Conservation (phyloP, 2,888 invertebrate genomes). For the Gymnosoma rotundatum region DNA sequence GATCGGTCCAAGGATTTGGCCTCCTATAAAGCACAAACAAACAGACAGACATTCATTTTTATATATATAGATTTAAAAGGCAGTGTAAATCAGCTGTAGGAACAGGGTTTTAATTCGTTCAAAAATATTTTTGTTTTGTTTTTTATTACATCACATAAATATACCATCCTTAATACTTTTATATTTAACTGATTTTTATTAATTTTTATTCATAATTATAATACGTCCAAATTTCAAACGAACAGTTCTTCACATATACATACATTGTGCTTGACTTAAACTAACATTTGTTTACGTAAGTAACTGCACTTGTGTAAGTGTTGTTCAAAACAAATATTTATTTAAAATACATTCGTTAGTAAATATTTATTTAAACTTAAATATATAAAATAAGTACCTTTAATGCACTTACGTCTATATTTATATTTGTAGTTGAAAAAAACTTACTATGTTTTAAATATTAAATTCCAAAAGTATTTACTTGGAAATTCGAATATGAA, state of each 20-base stretch:
- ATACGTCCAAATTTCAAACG: neutral
- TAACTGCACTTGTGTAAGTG: neutral
- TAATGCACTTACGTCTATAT: neutral
- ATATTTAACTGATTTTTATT: no score
- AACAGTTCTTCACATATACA: neutral
- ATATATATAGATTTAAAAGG: no score
- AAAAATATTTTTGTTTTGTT: no score
- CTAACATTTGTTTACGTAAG: neutral
- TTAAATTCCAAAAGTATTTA: no score
- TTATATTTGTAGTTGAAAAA: neutral
- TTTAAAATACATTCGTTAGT: neutral
- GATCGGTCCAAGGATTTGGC: no score
- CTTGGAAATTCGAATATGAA: no score
- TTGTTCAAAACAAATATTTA: slow-evolving; percentile 26
- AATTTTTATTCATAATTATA: neutral
- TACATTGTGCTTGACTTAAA: neutral
- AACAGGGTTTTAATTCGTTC: no score
- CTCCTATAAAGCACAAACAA: no score
- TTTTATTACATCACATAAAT: no score
- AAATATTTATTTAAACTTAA: neutral
- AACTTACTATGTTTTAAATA: neutral
- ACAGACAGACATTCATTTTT: no score
- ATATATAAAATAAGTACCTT: neutral
- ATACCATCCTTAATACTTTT: no score
- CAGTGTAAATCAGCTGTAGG: no score